Conservation (phyloP, 1,140 invertebrate genomes). For the Brachionus angularis region DNA sequence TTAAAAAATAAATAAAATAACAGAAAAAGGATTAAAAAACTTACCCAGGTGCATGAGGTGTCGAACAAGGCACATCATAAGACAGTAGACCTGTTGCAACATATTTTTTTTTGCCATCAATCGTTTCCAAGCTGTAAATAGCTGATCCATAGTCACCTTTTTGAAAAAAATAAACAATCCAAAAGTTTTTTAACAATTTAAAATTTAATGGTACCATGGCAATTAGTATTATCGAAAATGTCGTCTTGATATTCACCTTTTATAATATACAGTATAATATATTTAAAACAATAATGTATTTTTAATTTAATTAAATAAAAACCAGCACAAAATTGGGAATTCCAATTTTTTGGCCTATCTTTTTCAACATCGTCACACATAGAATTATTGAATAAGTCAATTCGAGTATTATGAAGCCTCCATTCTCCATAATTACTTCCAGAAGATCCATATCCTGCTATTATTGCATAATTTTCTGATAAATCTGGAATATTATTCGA, state of each 20-base stretch:
- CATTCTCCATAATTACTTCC: background rate
- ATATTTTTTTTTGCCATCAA: slow-evolving; percentile 9
- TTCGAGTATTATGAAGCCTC: background rate
- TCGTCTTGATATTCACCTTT: no score
- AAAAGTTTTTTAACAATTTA: no score
- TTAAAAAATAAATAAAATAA: background rate
- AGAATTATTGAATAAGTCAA: slow-evolving; percentile 2
- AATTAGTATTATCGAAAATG: no score
- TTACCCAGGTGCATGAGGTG: slow-evolving; percentile 13
- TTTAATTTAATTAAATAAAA: background rate
- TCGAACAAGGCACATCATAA: slow-evolving; percentile 8
- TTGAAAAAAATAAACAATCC: background rate
- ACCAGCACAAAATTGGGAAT: slow-evolving; percentile 32
- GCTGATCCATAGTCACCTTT: background rate
- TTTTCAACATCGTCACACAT: slow-evolving; percentile 20
- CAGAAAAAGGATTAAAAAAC: background rate
- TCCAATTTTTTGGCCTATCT: slow-evolving; percentile 23
- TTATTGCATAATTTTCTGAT: background rate
- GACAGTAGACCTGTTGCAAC: slow-evolving; percentile 11
- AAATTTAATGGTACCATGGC: no score
- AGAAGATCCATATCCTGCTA: slow-evolving; percentile 14
- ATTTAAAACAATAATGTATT: no score
- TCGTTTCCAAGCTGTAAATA: background rate
- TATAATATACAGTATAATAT: no score
- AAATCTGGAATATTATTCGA: background rate